Conservation (phyloP, 2,888 invertebrate species). For the Plusia festucae region DNA sequence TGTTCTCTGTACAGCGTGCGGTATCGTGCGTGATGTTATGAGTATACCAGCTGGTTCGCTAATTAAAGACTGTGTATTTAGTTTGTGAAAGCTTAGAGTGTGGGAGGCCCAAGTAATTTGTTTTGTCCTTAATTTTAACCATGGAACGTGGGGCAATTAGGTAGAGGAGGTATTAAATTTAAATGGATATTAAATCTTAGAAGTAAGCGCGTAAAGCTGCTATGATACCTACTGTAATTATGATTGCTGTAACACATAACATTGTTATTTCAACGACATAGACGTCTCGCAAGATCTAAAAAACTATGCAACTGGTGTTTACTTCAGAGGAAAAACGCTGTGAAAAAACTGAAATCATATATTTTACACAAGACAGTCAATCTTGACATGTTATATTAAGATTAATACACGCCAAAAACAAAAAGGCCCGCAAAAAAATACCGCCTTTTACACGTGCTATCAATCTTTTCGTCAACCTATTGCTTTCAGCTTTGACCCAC, state of each 20-base stretch:
- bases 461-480: slow-evolving; percentile 21
- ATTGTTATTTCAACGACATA: neutral
- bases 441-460: slow-evolving; percentile 11
- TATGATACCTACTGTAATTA: neutral
- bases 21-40: slow-evolving; percentile 38
- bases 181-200: neutral
- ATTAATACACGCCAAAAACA: neutral
- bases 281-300: neutral
- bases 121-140: neutral
- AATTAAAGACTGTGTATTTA: slow-evolving; percentile 44
- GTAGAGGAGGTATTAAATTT: neutral
- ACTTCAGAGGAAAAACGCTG: neutral
- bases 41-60: slow-evolving; percentile 40
- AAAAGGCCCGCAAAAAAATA: slow-evolving; percentile 6
- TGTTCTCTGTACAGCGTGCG: slow-evolving; percentile 19
- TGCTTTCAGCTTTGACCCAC: slow-evolving; percentile 30
- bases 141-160: neutral
- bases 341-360: neutral
- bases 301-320: neutral
- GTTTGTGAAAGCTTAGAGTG: slow-evolving; percentile 15
- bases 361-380: too few relatives aligned
- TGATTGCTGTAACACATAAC: neutral
- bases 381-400: neutral
- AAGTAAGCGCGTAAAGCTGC: neutral
- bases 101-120: slow-evolving; percentile 24